A percentile compares a stretch with the other conserved stretches of the same genome.
Evolutionary conservation across 2,113 vertebrate species (phyloP).

Genomic region (Platysternon megacephalum): DNA sequence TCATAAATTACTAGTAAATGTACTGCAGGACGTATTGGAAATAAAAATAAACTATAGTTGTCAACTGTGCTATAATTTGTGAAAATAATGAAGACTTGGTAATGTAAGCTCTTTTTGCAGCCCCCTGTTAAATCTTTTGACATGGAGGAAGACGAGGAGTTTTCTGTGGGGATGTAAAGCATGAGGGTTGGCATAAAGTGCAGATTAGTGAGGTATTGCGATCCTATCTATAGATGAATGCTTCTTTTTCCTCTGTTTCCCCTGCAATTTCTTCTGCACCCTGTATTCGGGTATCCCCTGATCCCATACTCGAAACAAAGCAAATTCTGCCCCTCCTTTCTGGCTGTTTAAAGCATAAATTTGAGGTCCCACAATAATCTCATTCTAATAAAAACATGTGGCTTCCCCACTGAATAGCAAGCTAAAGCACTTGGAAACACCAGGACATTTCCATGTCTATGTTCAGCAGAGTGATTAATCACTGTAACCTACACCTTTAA

Average conservation of each 20-base stretch:
- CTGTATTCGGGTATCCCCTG: not conserved
- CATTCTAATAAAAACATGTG: not conserved
- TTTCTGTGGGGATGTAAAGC: not conserved
- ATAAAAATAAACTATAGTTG: not conserved
- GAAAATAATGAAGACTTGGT: not conserved
- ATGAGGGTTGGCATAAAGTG: too few species aligned
- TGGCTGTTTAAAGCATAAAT: not conserved
- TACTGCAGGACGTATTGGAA: not conserved
- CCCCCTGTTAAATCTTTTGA: not conserved
- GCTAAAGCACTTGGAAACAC: not conserved
- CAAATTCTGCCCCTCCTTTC: rapidly evolving
- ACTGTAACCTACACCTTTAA: slow-evolving; percentile 9
- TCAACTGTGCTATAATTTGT: not conserved
- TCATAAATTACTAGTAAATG: not conserved
- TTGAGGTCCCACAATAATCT: not conserved
- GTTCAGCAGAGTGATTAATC: not conserved
- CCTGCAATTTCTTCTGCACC: rapidly evolving
- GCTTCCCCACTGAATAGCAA: not conserved
- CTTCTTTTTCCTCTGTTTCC: rapidly evolving
- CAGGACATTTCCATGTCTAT: not conserved
- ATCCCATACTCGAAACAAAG: not conserved
- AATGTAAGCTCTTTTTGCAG: not conserved
- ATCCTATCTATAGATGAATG: not conserved
- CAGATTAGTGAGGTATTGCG: not conserved
- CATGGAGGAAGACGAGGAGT: not conserved